Percentiles rank a stretch among this genome's conserved stretches.
phyloP scores from a whole-genome alignment of 2,797 vertebrate species.

The Bradypodion ventrale region DNA sequence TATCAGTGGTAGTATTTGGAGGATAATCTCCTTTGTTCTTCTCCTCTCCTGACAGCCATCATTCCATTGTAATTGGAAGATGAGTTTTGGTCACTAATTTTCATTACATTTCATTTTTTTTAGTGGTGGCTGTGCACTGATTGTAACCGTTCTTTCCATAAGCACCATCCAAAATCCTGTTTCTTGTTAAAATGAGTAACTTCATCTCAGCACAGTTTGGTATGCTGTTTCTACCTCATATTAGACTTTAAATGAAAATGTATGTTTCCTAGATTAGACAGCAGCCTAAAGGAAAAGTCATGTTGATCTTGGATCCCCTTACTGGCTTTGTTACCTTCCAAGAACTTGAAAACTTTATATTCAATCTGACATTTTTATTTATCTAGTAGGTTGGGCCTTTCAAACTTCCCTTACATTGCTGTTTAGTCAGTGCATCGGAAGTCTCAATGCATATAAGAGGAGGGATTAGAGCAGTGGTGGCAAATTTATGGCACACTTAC shows the following conservation, averaged over 20 bases:
- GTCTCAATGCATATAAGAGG: not conserved
- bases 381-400: not conserved
- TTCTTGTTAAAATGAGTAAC: slow-evolving; percentile 61
- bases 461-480: not conserved
- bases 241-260: slow-evolving; percentile 57
- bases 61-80: slow-evolving; percentile 27
- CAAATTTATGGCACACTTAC: no score
- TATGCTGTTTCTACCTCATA: slow-evolving; percentile 53
- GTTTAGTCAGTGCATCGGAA: not conserved
- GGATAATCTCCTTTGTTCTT: not conserved
- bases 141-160: slow-evolving; percentile 49
- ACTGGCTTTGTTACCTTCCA: slow-evolving; percentile 35
- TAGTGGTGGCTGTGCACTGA: slow-evolving; percentile 37
- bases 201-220: slow-evolving; percentile 52
- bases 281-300: slow-evolving; percentile 59
- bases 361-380: not conserved
- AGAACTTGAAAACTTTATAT: slow-evolving; percentile 51
- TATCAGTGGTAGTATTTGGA: not conserved
- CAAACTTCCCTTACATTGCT: not conserved
- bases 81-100: slow-evolving; percentile 40
- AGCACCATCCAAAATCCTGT: slow-evolving; percentile 59
- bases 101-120: slow-evolving; percentile 49
- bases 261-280: slow-evolving; percentile 57
- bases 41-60: slow-evolving; percentile 7
- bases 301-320: slow-evolving; percentile 59